Percentiles rank a stretch among this genome's conserved stretches.
phyloP scores from a whole-genome alignment of 2,888 invertebrate species.

The Pilophorus perplexus region DNA sequence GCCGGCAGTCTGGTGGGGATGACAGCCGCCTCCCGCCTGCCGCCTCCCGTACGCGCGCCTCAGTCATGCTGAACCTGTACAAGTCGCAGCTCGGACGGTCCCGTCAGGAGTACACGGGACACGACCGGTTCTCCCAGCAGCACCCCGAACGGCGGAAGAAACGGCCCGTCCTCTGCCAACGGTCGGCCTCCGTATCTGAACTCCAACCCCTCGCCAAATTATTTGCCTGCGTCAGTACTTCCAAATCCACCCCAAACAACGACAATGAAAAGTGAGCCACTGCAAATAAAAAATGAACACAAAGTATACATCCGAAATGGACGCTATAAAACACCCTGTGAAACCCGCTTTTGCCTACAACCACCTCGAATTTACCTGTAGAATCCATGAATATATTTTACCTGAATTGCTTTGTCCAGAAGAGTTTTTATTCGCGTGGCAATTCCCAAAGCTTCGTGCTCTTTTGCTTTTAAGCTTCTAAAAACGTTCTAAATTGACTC shows the following conservation, averaged over 20 bases:
- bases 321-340: too few relatives aligned
- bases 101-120: slow-evolving; percentile 60
- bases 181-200: slow-evolving; percentile 44
- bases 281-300: too few relatives aligned
- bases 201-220: slow-evolving; percentile 43
- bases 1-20: background rate
- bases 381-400: too few relatives aligned
- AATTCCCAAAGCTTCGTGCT: too few relatives aligned
- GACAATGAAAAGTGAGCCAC: slow-evolving; percentile 36
- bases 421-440: too few relatives aligned
- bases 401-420: too few relatives aligned
- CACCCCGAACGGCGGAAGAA: slow-evolving; percentile 53
- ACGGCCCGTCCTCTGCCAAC: slow-evolving; percentile 38
- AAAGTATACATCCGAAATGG: too few relatives aligned
- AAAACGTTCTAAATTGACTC: too few relatives aligned
- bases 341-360: too few relatives aligned
- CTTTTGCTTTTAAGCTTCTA: too few relatives aligned
- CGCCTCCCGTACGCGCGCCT: background rate
- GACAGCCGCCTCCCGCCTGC: background rate
- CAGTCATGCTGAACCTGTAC: slow-evolving; percentile 33
- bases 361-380: too few relatives aligned
- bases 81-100: slow-evolving; percentile 33
- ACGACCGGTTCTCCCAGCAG: slow-evolving; percentile 75
- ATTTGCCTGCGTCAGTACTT: slow-evolving; percentile 44
- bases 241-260: slow-evolving; percentile 32